Evolutionary conservation across 2,888 invertebrate genomes (phyloP).

Genomic region (Cheilosia pagana): DNA sequence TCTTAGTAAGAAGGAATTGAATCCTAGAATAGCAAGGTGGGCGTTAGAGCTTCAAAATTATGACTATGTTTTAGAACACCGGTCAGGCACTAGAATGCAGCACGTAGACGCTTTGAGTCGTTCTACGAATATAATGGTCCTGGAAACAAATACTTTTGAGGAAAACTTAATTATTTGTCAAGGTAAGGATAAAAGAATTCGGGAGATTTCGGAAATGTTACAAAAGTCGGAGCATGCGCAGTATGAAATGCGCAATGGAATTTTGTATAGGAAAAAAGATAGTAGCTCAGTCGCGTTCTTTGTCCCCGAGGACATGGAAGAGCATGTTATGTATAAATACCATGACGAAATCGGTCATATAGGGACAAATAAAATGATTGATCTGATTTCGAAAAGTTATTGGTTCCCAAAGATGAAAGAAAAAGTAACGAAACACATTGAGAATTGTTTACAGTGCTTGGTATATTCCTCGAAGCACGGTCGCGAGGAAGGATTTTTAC

Average conservation of each 20-base stretch:
- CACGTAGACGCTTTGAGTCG: slow-evolving; percentile 79
- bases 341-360: slow-evolving; percentile 67
- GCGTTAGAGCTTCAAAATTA: slow-evolving; percentile 15
- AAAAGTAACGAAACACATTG: no score
- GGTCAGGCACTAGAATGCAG: background rate
- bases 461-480: slow-evolving; percentile 14
- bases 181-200: slow-evolving; percentile 18
- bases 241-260: slow-evolving; percentile 29
- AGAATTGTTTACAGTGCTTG: slow-evolving; percentile 24
- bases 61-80: background rate
- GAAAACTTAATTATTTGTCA: slow-evolving; percentile 50
- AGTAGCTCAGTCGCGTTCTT: slow-evolving; percentile 38
- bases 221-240: background rate
- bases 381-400: slow-evolving; percentile 3
- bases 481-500: slow-evolving; percentile 12
- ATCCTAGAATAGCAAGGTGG: slow-evolving; percentile 1
- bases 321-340: slow-evolving; percentile 59
- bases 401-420: no score
- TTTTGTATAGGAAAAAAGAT: slow-evolving; percentile 58
- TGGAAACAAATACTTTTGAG: slow-evolving; percentile 55
- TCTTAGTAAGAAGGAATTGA: background rate
- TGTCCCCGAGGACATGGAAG: slow-evolving; percentile 61
- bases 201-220: slow-evolving; percentile 28
- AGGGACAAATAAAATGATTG: slow-evolving; percentile 32
- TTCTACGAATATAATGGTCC: slow-evolving; percentile 30